Evolutionary conservation across 2,113 vertebrate species (phyloP), one percentile per base, ranked within the genome.

Genomic region (Passer domesticus): DNA sequence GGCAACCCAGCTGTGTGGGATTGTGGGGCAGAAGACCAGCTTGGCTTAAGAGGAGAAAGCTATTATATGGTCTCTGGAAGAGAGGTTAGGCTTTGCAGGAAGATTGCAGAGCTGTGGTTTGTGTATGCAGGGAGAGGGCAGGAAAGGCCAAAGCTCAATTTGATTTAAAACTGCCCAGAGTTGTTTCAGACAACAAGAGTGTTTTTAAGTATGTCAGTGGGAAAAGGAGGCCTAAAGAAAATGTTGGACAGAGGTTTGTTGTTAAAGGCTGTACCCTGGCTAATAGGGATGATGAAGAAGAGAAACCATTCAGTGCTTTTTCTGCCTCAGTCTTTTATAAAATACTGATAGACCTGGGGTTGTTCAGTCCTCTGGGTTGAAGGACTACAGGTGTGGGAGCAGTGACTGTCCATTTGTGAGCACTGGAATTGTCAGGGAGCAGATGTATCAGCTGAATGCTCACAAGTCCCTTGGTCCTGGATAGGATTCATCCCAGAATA

Each of bases 241-340:
- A 27, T 64, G 11, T 4, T 39, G 24, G 20, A n/a, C n/a, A 58
- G n/a, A 46, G 35, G 35, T 37, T 31, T 14, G 4, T 73, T 39
- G 23, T n/a, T 59, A 33, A 52, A 79, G 66, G 7, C 46, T 64
- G 39, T 73, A 15, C 39, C 28, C 50, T 84, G 58, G 17, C 50
- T 79, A n/a, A 66, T 8, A n/a, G 20, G 11, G 7, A 22, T 72
- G n/a, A 52, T 58, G 43, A 41, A 21, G 22, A 44, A 46, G 44
- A 0, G 0, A 67, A 73, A 27, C 7, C 16, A 13, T 64, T 58
- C 50, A 50, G 0, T 78, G 22, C 9, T 12, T 30, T 50, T 72
- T 52, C 21, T 56, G 15, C 37, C 23, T 64, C 31, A 50, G 23
- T 72, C 28, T 84, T 84, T 44, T 39, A 17, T 72, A 52, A 84